Conservation (phyloP, 2,797 vertebrate genomes). For the Macroramphosus scolopax region DNA sequence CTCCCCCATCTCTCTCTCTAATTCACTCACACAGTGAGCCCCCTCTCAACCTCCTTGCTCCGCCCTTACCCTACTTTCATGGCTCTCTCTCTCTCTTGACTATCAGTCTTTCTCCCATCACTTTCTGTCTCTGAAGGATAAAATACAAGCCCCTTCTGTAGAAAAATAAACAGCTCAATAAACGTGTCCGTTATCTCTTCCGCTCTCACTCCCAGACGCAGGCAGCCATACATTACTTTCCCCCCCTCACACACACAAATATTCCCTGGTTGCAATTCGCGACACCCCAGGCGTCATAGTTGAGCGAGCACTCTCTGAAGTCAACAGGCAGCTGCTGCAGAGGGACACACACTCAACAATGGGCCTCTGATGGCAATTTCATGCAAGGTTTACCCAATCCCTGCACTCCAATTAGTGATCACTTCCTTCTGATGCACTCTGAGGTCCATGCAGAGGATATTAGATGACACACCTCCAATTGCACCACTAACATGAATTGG, state of each 20-base stretch:
- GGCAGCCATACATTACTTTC: conserved; percentile 36
- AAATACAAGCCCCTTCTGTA: conserved; percentile 12
- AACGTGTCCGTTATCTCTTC: conserved; percentile 42
- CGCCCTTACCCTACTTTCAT: conserved; percentile 20
- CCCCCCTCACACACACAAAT: conserved; percentile 17
- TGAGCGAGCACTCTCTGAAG: conserved; percentile 51
- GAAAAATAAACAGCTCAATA: conserved; percentile 39
- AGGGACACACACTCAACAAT: conserved; percentile 60
- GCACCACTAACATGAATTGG: too few relatives aligned
- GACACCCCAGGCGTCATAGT: conserved; percentile 34
- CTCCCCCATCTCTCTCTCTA: conserved; percentile 38
- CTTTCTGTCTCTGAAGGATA: conserved; percentile 18
- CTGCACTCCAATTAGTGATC: conserved; percentile 69
- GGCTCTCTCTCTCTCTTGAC: too few relatives aligned
- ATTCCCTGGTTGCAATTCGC: conserved; percentile 13
- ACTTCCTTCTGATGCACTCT: conserved; percentile 28
- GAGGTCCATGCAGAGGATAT: too few relatives aligned
- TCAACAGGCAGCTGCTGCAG: conserved; percentile 48
- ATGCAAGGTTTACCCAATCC: conserved; percentile 74
- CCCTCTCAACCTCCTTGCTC: conserved; percentile 16
- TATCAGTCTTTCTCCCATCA: too few relatives aligned
- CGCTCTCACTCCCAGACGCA: conserved; percentile 37
- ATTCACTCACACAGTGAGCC: conserved; percentile 18
- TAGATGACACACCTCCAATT: too few relatives aligned
- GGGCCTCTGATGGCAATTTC: conserved; percentile 72